Evolutionary conservation across 23 tunicate species (phyloP), one percentile per base, ranked within the genome.

Genomic region (Phallusia fumigata): DNA sequence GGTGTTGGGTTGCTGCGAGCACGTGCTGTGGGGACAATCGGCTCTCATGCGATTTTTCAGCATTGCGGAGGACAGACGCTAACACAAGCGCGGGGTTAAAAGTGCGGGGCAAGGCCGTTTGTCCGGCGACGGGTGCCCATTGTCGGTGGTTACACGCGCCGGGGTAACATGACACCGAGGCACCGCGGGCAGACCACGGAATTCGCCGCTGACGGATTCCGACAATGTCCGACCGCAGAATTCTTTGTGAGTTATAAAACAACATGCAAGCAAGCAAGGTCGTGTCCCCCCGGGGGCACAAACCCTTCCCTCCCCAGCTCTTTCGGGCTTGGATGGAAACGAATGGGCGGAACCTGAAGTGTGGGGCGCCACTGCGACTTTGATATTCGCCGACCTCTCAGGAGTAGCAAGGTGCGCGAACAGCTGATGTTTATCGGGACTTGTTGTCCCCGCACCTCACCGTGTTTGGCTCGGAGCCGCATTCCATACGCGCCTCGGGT

Each of bases 401-500:
- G 15, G 3, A 24, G 28, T 24, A 58, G 69, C 69, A 58, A 13
- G 69, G 69, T 58, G 69, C 69, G 69, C 15, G 69, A 22, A 58
- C 69, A 58, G 69, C 69, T 58, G 69, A 58, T 58, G 69, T 58
- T 58, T 58, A 58, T 58, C 69, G 47, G 47, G 47, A 10, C 47
- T 40, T 40, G 47, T 40, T 40, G 47, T 40, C 10, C 47, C 47
- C 47, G 5, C 10, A 40, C 47, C 47, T 5, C 47, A 10, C 47
- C 47, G 10, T 40, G 47, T 40, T 58, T 24, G 69, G 11, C 69
- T 16, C 69, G 28, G 58, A 2, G 69, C 69, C 3, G 69, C 69
- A 58, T 58, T 58, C 69, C 69, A 16, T 13, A 58, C 69, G 69
- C 69, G 11, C 69, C 69, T 58, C 3, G 16, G 69, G 16, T 16